These are phyloP conservation scores for Catocala sponsa DNA, from an alignment of 2,888 invertebrate genomes.

Conservation along the genomic window DNA sequence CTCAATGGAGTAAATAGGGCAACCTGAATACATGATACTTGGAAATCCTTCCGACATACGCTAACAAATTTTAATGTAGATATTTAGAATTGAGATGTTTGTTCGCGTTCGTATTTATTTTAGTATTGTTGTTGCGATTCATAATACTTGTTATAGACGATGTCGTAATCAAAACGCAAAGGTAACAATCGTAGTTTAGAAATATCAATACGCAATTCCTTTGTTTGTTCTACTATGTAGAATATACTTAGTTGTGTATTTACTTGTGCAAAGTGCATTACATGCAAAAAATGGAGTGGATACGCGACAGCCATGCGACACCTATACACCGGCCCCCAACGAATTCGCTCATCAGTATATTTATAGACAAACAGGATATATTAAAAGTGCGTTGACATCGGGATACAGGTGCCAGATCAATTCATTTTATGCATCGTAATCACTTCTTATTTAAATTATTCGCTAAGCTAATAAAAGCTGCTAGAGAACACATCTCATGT, in stretches of 20 bases:
- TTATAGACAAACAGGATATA: constrained; percentile 71
- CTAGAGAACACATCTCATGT: constrained; percentile 23
- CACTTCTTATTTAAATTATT: constrained; percentile 43
- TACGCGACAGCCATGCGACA: constrained; percentile 41
- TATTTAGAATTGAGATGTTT: constrained; percentile 2
- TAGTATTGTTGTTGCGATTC: constrained; percentile 7
- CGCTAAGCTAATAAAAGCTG: constrained; percentile 28
- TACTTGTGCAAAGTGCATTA: constrained; percentile 30
- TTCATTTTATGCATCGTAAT: constrained; percentile 54
- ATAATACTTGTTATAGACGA: constrained; percentile 5
- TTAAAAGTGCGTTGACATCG: constrained; percentile 68
- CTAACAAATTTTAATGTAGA: constrained; percentile 1
- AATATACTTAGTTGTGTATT: constrained; percentile 16
- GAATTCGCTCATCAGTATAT: constrained; percentile 63
- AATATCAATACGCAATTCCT: constrained; percentile 7
- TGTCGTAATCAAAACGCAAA: constrained; percentile 6
- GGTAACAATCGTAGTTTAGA: constrained; percentile 2
- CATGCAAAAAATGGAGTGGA: constrained; percentile 21
- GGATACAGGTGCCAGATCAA: constrained; percentile 60
- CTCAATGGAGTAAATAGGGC: constrained; percentile 44
- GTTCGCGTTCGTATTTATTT: constrained; percentile 5
- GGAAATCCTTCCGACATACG: constrained; percentile 22
- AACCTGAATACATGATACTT: constrained; percentile 28
- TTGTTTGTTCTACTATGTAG: constrained; percentile 21
- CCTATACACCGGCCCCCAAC: constrained; percentile 47